These are phyloP conservation scores for Mya arenaria DNA, from an alignment of 1,140 invertebrate species.

Conservation along the genomic window DNA sequence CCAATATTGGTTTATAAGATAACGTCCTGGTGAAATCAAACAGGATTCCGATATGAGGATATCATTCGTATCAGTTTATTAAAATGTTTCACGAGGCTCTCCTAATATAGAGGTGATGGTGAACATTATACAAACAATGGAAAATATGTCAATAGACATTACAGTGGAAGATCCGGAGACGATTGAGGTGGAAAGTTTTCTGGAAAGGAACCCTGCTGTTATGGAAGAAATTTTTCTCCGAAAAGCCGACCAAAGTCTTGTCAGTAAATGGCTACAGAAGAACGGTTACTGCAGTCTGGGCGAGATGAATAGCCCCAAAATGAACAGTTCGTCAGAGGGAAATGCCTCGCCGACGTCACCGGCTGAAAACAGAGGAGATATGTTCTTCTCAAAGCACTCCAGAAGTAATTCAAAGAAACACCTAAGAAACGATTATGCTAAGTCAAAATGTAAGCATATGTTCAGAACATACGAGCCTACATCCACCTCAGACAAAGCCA, in stretches of 20 bases:
- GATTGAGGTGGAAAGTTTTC: constrained; percentile 81
- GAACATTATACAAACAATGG: too few relatives aligned
- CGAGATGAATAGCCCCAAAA: constrained; percentile 72
- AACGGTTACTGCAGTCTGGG: constrained; percentile 82
- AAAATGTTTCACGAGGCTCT: too few relatives aligned
- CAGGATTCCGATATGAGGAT: too few relatives aligned
- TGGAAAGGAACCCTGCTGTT: constrained; percentile 81
- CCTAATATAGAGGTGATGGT: too few relatives aligned
- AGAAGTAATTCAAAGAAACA: constrained; percentile 82
- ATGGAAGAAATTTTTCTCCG: constrained; percentile 82
- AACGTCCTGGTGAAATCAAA: too few relatives aligned
- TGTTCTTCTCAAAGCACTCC: constrained; percentile 73
- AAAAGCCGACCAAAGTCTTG: constrained; percentile 81
- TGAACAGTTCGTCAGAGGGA: constrained; percentile 50
- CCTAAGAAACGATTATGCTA: constrained; percentile 82
- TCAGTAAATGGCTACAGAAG: constrained; percentile 83
- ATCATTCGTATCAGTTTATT: too few relatives aligned
- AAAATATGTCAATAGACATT: neutral
- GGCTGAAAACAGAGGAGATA: constrained; percentile 61
- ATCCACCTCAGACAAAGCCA: constrained; percentile 47
- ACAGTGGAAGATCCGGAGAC: neutral
- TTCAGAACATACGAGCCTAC: constrained; percentile 80
- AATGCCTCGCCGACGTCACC: constrained; percentile 70
- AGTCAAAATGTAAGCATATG: constrained; percentile 82
- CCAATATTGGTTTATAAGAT: too few relatives aligned